Evolutionary conservation across 2,888 invertebrate species (phyloP).

Genomic region (Caenorhabditis sp.): DNA sequence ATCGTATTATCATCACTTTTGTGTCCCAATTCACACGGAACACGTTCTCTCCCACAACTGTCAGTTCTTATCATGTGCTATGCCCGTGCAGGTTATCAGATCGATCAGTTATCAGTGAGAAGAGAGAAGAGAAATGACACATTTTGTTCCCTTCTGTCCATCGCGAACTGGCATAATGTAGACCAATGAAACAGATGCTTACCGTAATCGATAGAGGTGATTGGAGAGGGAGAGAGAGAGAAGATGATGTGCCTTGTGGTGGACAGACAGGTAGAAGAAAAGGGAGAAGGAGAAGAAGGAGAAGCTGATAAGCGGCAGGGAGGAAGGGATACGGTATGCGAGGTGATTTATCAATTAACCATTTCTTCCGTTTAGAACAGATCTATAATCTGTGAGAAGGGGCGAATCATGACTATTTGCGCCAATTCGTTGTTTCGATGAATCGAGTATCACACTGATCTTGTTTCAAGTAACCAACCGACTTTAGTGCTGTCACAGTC

Average conservation of each 20-base stretch:
- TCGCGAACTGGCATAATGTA: background rate
- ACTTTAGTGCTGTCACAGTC: background rate
- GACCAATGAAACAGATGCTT: conserved; percentile 5
- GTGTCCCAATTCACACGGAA: conserved; percentile 12
- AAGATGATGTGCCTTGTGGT: background rate
- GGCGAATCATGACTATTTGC: background rate
- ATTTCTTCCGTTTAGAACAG: conserved; percentile 6
- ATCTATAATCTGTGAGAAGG: conserved; percentile 6
- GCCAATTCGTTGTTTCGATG: conserved; percentile 12
- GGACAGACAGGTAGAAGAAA: background rate
- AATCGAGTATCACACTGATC: background rate
- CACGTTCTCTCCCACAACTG: background rate
- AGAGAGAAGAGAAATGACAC: conserved; percentile 6
- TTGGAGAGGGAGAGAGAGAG: background rate
- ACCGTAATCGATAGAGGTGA: conserved; percentile 2
- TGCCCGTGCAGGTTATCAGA: conserved; percentile 15
- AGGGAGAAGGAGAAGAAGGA: background rate
- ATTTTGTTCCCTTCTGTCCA: conserved; percentile 9
- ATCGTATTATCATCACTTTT: too few relatives aligned
- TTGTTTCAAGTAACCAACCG: background rate
- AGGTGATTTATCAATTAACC: background rate
- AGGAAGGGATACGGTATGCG: background rate
- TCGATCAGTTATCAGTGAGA: background rate
- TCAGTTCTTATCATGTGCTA: conserved; percentile 36
- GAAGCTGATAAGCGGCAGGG: background rate